Evolutionary conservation across 2,113 vertebrate genomes (phyloP).

Genomic region (Melanostigma gelatinosum): DNA sequence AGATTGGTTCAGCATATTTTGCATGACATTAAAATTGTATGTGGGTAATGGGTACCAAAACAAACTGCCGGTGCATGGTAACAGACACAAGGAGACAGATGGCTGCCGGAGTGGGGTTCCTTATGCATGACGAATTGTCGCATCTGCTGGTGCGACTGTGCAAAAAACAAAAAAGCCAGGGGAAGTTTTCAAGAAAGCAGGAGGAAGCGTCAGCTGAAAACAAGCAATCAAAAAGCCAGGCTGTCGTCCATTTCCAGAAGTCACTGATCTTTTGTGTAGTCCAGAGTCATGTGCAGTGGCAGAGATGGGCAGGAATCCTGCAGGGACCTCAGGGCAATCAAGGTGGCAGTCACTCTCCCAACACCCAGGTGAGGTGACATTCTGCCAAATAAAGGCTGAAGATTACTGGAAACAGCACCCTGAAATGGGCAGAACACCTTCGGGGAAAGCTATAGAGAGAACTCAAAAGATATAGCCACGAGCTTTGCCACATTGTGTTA

Average conservation of each 20-base stretch:
- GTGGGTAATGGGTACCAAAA: slow-evolving; percentile 55
- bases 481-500: slow-evolving; percentile 37
- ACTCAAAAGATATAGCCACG: slow-evolving; percentile 20
- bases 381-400: slow-evolving; percentile 58
- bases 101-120: slow-evolving; percentile 75
- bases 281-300: not conserved
- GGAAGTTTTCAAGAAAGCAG: slow-evolving; percentile 66
- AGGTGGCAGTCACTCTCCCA: slow-evolving; percentile 43
- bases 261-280: slow-evolving; percentile 51
- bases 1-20: slow-evolving; percentile 63
- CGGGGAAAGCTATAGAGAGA: slow-evolving; percentile 18
- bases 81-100: slow-evolving; percentile 78
- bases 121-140: slow-evolving; percentile 74
- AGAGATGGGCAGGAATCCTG: slow-evolving; percentile 25
- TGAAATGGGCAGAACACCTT: slow-evolving; percentile 41
- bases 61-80: slow-evolving; percentile 63
- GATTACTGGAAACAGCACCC: slow-evolving; percentile 29
- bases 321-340: slow-evolving; percentile 41
- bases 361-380: slow-evolving; percentile 66
- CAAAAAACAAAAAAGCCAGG: slow-evolving; percentile 27
- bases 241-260: slow-evolving; percentile 46
- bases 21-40: slow-evolving; percentile 69
- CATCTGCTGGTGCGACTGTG: slow-evolving; percentile 74
- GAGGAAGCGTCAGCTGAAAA: slow-evolving; percentile 49
- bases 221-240: slow-evolving; percentile 59